Percentiles rank a stretch among this genome's conserved stretches.
These are phyloP conservation scores for Piprites chloris DNA, from an alignment of 2,113 vertebrate species.

Conservation along the genomic window DNA sequence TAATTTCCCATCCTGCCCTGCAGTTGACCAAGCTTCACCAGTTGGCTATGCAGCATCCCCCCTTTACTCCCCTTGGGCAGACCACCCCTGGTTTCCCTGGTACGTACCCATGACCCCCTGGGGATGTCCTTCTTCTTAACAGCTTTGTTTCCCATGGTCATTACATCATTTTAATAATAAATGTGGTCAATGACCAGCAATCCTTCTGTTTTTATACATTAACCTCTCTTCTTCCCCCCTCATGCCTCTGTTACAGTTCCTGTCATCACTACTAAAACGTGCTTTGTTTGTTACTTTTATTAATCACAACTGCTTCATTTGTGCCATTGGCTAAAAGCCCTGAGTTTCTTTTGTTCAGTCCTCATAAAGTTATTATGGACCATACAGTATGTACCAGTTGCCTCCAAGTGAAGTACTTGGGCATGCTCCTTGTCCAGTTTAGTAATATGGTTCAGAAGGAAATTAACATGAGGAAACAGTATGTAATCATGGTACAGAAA, in stretches of 20 bases:
- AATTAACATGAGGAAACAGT: background rate
- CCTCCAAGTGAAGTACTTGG: background rate
- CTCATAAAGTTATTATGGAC: conserved; percentile 24
- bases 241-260: conserved; percentile 34
- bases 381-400: conserved; percentile 41
- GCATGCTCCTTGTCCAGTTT: background rate
- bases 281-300: conserved; percentile 57
- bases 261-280: conserved; percentile 28
- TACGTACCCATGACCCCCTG: conserved; percentile 92
- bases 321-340: conserved; percentile 27
- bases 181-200: conserved; percentile 73
- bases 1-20: conserved; percentile 98
- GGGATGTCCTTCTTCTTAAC: conserved; percentile 87
- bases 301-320: conserved; percentile 34
- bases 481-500: background rate
- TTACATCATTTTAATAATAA: conserved; percentile 78
- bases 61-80: conserved; percentile 98
- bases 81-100: conserved; percentile 98
- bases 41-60: conserved; percentile 98
- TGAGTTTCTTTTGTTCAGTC: conserved; percentile 11
- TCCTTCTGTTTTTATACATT: conserved; percentile 63
- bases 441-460: background rate
- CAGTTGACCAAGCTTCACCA: conserved; percentile 99
- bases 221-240: conserved; percentile 45
- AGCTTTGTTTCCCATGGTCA: conserved; percentile 81